Evolutionary conservation across 2,888 invertebrate species (phyloP).

Genomic region (Tanytarsus gracilentus): DNA sequence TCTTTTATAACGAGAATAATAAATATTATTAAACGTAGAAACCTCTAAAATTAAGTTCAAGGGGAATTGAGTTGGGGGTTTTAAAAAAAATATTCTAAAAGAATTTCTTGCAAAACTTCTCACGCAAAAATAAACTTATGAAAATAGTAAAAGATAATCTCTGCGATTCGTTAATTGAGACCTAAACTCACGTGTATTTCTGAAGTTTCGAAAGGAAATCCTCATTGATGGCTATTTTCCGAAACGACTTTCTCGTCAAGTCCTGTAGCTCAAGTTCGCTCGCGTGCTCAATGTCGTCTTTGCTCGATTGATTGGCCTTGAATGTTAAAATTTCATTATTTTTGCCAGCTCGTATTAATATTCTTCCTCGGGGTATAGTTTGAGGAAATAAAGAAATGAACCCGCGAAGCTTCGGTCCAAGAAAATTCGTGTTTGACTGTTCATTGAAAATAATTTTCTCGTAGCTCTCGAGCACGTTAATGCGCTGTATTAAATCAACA

Average conservation of each 20-base stretch:
- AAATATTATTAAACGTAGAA: too few relatives aligned
- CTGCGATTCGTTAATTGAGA: too few relatives aligned
- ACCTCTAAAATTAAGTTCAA: too few relatives aligned
- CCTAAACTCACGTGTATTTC: constrained; percentile 21
- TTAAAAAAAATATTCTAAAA: too few relatives aligned
- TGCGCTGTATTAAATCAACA: constrained; percentile 57
- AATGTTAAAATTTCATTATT: constrained; percentile 45
- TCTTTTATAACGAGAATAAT: too few relatives aligned
- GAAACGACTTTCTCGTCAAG: not conserved
- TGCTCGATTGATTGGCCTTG: not conserved
- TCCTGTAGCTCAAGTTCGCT: not conserved
- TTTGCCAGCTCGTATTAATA: constrained; percentile 60
- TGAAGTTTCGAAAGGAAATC: constrained; percentile 5
- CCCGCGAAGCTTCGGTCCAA: constrained; percentile 38
- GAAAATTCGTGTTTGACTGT: constrained; percentile 47
- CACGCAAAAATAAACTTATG: too few relatives aligned
- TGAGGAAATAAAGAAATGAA: constrained; percentile 57
- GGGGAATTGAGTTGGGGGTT: too few relatives aligned
- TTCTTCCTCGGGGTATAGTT: constrained; percentile 53
- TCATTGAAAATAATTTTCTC: constrained; percentile 37
- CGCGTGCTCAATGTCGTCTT: not conserved
- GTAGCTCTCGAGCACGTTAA: constrained; percentile 13
- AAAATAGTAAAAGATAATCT: too few relatives aligned
- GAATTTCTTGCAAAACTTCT: too few relatives aligned
- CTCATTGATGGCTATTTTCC: constrained; percentile 10